Conservation (phyloP, 2,888 invertebrate genomes). For the Orthonychiurus folsomi region DNA sequence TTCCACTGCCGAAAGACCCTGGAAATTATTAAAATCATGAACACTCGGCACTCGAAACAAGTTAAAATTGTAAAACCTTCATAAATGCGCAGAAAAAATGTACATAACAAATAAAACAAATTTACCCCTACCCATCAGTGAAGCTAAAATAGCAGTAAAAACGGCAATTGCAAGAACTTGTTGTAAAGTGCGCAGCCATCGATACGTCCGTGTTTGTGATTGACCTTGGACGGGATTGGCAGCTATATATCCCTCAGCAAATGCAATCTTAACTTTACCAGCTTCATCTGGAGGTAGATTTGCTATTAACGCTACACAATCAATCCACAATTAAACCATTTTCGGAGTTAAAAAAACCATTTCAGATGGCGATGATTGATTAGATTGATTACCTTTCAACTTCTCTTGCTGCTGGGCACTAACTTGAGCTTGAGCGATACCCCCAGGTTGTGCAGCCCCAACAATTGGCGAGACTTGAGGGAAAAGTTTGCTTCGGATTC, state of each 20-base stretch:
- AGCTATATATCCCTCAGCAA: conserved; percentile 81
- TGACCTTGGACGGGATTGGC: conserved; percentile 48
- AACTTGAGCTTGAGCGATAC: too few species aligned
- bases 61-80: neutral
- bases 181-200: conserved; percentile 61
- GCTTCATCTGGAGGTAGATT: conserved; percentile 53
- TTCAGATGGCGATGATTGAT: neutral
- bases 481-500: conserved; percentile 54
- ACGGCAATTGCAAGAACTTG: conserved; percentile 58
- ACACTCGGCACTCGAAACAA: conserved; percentile 4
- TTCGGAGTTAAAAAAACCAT: neutral
- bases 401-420: conserved; percentile 27
- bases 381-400: conserved; percentile 27
- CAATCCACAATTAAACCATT: too few species aligned
- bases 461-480: conserved; percentile 17
- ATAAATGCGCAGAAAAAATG: conserved; percentile 8
- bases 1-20: conserved; percentile 42
- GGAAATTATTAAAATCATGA: conserved; percentile 12
- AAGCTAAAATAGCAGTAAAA: conserved; percentile 65
- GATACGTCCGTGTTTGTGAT: conserved; percentile 44
- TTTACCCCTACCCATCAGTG: conserved; percentile 47
- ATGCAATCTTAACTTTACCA: conserved; percentile 72
- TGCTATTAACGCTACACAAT: conserved; percentile 51
- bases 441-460: too few species aligned
- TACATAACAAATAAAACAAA: conserved; percentile 13